Conservation (phyloP, 2,888 invertebrate species). For the Leucoma salicis region DNA sequence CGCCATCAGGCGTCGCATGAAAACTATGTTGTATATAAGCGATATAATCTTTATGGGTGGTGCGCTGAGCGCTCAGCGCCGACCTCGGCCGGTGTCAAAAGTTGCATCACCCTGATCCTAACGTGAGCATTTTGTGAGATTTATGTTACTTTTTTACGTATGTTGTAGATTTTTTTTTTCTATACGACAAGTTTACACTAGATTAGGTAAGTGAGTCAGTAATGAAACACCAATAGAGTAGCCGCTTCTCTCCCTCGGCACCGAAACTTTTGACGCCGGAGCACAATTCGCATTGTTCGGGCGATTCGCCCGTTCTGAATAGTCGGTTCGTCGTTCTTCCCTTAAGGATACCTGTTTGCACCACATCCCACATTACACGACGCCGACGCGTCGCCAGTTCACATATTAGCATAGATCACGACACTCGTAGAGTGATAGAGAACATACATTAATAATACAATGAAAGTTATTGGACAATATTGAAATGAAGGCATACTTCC, state of each 20-base stretch:
- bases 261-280: conserved; percentile 73
- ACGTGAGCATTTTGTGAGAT: conserved; percentile 80
- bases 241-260: conserved; percentile 81
- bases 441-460: conserved; percentile 70
- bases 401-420: conserved; percentile 73
- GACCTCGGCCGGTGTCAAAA: conserved; percentile 53
- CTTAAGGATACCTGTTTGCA: conserved; percentile 36
- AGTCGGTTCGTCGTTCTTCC: conserved; percentile 38
- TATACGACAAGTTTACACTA: conserved; percentile 81
- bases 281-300: conserved; percentile 49
- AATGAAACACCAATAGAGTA: conserved; percentile 82
- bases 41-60: conserved; percentile 57
- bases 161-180: conserved; percentile 69
- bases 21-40: conserved; percentile 77
- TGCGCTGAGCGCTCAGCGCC: conserved; percentile 18
- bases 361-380: conserved; percentile 30
- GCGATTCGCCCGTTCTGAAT: conserved; percentile 31
- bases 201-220: conserved; percentile 81
- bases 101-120: conserved; percentile 74
- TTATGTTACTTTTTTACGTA: conserved; percentile 79
- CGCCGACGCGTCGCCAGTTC: conserved; percentile 35
- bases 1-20: conserved; percentile 56
- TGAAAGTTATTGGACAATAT: conserved; percentile 80
- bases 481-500: conserved; percentile 79
- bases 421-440: conserved; percentile 79